Evolutionary conservation across 1,140 invertebrate species (phyloP).

Genomic region (Sesamia nonagrioides): DNA sequence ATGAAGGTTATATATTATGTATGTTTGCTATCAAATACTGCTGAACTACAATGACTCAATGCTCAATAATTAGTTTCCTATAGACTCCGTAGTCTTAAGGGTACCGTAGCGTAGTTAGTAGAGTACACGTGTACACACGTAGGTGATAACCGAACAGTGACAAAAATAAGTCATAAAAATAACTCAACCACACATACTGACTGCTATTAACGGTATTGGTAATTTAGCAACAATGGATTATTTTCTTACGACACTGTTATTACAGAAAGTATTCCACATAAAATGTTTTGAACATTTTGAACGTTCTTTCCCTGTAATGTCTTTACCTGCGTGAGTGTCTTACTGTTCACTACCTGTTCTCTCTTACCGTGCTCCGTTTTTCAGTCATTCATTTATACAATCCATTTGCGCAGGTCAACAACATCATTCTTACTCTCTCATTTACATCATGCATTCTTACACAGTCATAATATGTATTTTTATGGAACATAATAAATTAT

Average conservation of each 20-base stretch:
- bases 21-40: background rate
- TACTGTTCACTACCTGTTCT: background rate
- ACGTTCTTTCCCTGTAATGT: background rate
- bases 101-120: background rate
- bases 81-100: too few relatives aligned
- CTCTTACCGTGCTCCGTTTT: background rate
- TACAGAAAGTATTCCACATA: conserved; percentile 11
- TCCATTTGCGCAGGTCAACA: background rate
- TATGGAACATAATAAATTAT: conserved; percentile 36
- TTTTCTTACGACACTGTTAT: conserved; percentile 9
- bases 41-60: conserved; percentile 30
- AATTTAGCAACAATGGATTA: conserved; percentile 32
- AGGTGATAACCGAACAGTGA: conserved; percentile 43
- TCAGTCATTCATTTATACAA: conserved; percentile 5
- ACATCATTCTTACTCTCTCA: conserved; percentile 23
- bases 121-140: too few relatives aligned
- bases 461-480: background rate
- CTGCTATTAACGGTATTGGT: conserved; percentile 15
- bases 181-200: conserved; percentile 20
- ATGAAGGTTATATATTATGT: background rate
- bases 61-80: too few relatives aligned
- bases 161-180: conserved; percentile 41
- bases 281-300: conserved; percentile 6
- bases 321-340: background rate
- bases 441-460: conserved; percentile 38